Evolutionary conservation across 2,113 vertebrate genomes (phyloP).

Genomic region (Phylloscopus whistleri): DNA sequence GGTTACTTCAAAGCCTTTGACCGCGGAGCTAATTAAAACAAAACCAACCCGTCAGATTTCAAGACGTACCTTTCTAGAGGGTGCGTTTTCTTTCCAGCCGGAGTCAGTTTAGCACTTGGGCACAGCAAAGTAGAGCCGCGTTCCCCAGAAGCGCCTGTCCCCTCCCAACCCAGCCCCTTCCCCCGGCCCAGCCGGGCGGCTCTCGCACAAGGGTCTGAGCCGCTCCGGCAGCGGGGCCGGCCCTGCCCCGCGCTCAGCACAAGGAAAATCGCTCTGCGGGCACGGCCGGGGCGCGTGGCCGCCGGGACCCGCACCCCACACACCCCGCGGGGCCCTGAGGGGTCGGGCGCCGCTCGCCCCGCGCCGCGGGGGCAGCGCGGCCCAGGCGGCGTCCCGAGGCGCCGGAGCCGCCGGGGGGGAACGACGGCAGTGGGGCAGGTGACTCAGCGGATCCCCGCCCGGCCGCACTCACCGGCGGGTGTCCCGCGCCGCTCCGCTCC

Average conservation of each 20-base stretch:
- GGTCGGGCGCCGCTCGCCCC: background rate
- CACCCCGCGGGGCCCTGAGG: background rate
- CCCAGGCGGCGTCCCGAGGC: background rate
- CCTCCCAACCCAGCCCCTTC: fast-evolving
- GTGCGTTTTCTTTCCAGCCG: fast-evolving
- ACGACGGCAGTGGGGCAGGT: background rate
- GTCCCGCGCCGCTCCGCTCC: background rate
- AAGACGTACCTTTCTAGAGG: fast-evolving
- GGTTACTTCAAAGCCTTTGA: slow-evolving; percentile 53
- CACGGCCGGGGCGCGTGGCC: background rate
- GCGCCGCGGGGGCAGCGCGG: background rate
- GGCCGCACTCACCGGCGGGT: background rate
- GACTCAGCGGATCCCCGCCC: slow-evolving; percentile 24
- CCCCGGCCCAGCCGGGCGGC: background rate
- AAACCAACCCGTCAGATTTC: background rate
- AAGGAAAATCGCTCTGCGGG: no score
- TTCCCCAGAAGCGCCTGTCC: fast-evolving
- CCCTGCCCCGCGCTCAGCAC: background rate
- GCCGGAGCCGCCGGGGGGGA: background rate
- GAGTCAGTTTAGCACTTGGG: fast-evolving
- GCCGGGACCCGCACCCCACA: background rate
- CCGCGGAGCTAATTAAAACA: slow-evolving; percentile 39
- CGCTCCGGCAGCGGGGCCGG: background rate
- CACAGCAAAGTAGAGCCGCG: fast-evolving
- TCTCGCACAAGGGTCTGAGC: fast-evolving